Conservation (phyloP, 2,113 vertebrate species). For the Ciconia stormi region DNA sequence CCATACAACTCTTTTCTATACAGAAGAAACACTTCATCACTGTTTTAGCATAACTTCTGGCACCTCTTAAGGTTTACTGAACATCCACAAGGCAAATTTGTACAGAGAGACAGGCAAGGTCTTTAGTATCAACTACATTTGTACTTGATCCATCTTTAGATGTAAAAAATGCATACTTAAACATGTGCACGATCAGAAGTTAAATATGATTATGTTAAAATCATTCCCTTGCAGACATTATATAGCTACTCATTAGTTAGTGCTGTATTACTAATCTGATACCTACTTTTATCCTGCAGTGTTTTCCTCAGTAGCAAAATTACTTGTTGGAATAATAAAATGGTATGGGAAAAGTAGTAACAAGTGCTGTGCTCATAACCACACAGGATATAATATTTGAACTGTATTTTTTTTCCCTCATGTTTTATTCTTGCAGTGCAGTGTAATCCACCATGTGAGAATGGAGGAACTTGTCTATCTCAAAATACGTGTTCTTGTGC, state of each 20-base stretch:
- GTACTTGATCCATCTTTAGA: background rate
- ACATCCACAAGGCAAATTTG: background rate
- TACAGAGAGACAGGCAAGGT: background rate
- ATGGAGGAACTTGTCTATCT: slow-evolving; percentile 82
- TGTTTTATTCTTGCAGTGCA: slow-evolving; percentile 57
- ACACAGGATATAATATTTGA: background rate
- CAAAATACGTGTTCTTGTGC: slow-evolving; percentile 86
- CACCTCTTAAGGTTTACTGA: background rate
- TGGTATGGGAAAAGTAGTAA: background rate
- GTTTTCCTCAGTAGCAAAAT: background rate
- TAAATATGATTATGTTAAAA: background rate
- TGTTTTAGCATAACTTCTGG: background rate
- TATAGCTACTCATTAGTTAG: background rate
- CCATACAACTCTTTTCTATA: background rate
- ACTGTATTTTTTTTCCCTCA: background rate
- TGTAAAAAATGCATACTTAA: background rate
- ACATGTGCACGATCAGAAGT: background rate
- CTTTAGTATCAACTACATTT: background rate
- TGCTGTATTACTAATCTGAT: background rate
- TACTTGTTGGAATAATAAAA: background rate
- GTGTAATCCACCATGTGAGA: slow-evolving; percentile 82
- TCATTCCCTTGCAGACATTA: background rate
- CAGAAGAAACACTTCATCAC: background rate
- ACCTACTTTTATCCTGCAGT: background rate
- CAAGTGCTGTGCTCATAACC: background rate